Base-by-base conservation (phyloP, 2,888 invertebrate species). In the Marasmarcha lunaedactyla region DNA sequence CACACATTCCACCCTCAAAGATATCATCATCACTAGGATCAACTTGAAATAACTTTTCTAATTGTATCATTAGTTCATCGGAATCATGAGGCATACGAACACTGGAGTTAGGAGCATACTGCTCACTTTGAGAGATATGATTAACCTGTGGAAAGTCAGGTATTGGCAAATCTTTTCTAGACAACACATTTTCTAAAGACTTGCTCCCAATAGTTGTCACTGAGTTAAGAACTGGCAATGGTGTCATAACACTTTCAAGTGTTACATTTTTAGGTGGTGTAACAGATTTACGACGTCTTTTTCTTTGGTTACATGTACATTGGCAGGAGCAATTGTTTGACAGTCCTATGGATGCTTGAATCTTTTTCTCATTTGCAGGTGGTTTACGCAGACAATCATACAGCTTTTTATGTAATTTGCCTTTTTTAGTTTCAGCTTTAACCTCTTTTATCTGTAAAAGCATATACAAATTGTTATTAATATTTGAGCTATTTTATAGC, bases 1-100 rank as follows among this genome's bases (percentile, higher is more conserved):
- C 57, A 51, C 58, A 72, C 5, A 73, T 48, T 15, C 63, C 55
- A 34, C 62, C 60, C 44, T 76, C 71, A 61, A 81, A 84, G 46
- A 84, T 54, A 44, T 81, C 79, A 50, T 81, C 79, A 50, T 78
- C 77, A 55, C 67, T 68, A 14, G 62, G 48, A 42, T 72, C 71
- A 26, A 61, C 60, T 47, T 76, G 64, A 51, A 84, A 84, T n/a
- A 84, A 50, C 50, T 76, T 73, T 49, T 83, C 79, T 47, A 84
- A 52, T 46, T 81, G 76, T 47, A 62, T 59, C 61, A 72, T 68
- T 36, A 84, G 48, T 37, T 79, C 69, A 50, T 74, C 73, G 13
- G 71, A 60, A 35, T 67, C 64, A 46, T 60, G 57, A 13, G 36
- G n/a, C 5, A 6, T 2, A 9, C 11, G 13, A 9, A 9, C 11